Evolutionary conservation across 2,888 invertebrate species (phyloP).

Genomic region (Andrena bicolor): DNA sequence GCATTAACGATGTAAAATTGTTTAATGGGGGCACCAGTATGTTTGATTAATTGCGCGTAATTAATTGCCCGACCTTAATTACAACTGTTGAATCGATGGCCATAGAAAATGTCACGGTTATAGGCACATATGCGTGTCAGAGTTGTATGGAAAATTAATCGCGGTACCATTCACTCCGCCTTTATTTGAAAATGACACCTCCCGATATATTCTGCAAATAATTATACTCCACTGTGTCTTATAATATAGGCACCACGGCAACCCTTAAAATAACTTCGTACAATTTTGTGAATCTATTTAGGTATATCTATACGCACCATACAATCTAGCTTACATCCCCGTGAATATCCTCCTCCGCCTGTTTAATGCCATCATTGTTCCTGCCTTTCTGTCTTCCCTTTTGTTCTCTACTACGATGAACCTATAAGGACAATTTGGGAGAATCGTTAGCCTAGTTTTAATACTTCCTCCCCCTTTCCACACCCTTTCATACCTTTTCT

Average conservation of each 20-base stretch:
- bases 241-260: background rate
- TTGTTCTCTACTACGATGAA: slow-evolving; percentile 31
- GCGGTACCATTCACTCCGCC: background rate
- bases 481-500: slow-evolving; percentile 33
- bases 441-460: slow-evolving; percentile 55
- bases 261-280: background rate
- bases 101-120: background rate
- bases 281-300: slow-evolving; percentile 10
- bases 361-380: slow-evolving; percentile 14
- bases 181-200: too few species aligned
- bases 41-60: slow-evolving; percentile 20
- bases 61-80: slow-evolving; percentile 41
- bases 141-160: background rate
- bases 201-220: background rate
- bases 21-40: background rate
- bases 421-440: slow-evolving; percentile 25
- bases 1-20: slow-evolving; percentile 7
- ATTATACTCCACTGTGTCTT: background rate
- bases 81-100: background rate
- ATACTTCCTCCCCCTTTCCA: slow-evolving; percentile 32
- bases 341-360: background rate
- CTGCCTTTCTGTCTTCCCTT: background rate
- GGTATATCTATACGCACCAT: background rate
- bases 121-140: background rate
- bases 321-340: background rate